Evolutionary conservation across 2,797 vertebrate genomes (phyloP).

Genomic region (Characodon lateralis): DNA sequence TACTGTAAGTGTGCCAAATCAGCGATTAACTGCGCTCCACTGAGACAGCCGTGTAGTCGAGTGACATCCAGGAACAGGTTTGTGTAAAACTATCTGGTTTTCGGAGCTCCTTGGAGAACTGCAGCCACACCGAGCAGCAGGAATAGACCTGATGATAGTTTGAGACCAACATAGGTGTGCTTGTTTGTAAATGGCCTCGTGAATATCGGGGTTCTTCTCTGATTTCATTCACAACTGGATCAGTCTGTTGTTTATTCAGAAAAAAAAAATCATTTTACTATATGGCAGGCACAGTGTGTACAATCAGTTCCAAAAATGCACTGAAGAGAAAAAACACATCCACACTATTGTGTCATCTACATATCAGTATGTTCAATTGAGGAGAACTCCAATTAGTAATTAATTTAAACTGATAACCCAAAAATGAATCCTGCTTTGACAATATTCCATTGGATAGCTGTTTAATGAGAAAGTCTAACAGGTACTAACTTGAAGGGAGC

Average conservation of each 20-base stretch:
- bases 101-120: constrained; percentile 57
- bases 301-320: neutral
- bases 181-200: constrained; percentile 29
- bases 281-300: neutral
- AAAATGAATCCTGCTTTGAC: no score
- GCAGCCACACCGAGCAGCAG: constrained; percentile 49
- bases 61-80: constrained; percentile 74
- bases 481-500: no score
- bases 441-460: no score
- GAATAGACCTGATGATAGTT: constrained; percentile 73
- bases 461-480: no score
- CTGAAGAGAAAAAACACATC: neutral
- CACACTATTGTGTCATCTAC: no score
- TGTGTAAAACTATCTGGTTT: constrained; percentile 70
- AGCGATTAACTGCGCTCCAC: constrained; percentile 78
- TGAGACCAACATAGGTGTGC: constrained; percentile 41
- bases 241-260: constrained; percentile 9
- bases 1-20: constrained; percentile 83
- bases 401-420: no score
- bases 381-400: no score
- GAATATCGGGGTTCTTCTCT: constrained; percentile 6
- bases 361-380: no score
- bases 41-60: constrained; percentile 78
- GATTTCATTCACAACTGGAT: constrained; percentile 20
- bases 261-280: neutral